These are phyloP conservation scores for Ecdyonurus torrentis DNA, from an alignment of 2,888 invertebrate species.

Conservation along the genomic window DNA sequence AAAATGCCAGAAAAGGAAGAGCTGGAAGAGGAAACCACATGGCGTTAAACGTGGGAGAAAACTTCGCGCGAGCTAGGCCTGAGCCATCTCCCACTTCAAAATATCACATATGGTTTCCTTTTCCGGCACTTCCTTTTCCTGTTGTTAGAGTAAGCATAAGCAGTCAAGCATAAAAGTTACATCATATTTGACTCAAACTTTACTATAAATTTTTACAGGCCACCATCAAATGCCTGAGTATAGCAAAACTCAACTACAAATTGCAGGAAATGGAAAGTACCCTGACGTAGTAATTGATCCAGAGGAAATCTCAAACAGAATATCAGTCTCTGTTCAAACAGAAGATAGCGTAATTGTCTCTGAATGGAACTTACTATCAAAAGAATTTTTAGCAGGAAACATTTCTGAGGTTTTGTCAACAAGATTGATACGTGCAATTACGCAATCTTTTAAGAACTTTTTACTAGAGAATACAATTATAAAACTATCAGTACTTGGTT, in stretches of 20 bases:
- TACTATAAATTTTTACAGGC: constrained; percentile 35
- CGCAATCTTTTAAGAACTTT: neutral
- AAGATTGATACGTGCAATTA: neutral
- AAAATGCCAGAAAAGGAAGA: too few relatives aligned
- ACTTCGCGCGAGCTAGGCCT: too few relatives aligned
- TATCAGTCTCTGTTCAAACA: constrained; percentile 6
- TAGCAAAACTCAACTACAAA: constrained; percentile 24
- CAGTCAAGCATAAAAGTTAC: too few relatives aligned
- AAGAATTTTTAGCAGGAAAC: neutral
- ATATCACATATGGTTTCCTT: too few relatives aligned
- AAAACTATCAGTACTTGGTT: constrained; percentile 25
- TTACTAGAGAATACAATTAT: too few relatives aligned
- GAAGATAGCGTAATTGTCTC: neutral
- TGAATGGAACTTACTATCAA: neutral
- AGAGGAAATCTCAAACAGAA: neutral
- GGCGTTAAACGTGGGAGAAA: too few relatives aligned
- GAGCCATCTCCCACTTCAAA: too few relatives aligned
- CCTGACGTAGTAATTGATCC: neutral
- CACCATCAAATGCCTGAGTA: constrained; percentile 56
- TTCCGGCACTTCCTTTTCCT: too few relatives aligned
- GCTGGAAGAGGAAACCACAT: too few relatives aligned
- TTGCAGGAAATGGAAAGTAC: constrained; percentile 18
- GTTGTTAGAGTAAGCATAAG: too few relatives aligned
- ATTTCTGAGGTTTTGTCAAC: neutral
- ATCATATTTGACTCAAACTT: constrained; percentile 3